Conservation (phyloP, 2,888 invertebrate genomes). For the Notodonta ziczac region DNA sequence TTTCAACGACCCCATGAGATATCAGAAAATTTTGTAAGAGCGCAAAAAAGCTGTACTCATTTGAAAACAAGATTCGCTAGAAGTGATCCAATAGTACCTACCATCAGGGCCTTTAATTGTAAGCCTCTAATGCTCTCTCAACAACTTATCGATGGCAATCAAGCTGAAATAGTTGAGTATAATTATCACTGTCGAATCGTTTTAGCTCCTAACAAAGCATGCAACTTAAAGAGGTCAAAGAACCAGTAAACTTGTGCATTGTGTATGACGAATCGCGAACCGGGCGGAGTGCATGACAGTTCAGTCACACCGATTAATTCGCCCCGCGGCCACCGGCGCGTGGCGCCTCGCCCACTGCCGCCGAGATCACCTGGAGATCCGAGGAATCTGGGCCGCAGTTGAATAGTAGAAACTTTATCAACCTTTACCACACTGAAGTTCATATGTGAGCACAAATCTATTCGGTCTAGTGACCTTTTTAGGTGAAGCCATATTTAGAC, state of each 20-base stretch:
- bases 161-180: constrained; percentile 18
- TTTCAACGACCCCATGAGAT: not conserved
- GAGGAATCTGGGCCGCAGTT: constrained; percentile 5
- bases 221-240: constrained; percentile 47
- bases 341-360: constrained; percentile 40
- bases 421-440: not conserved
- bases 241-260: constrained; percentile 47
- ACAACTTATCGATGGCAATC: not conserved
- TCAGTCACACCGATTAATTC: constrained; percentile 56
- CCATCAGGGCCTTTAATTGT: not conserved
- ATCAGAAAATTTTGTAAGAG: not conserved
- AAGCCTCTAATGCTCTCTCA: not conserved
- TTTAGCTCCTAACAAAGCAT: constrained; percentile 34
- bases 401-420: not conserved
- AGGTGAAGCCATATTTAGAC: too few species aligned
- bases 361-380: constrained; percentile 27
- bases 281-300: constrained; percentile 51
- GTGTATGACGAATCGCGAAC: constrained; percentile 53
- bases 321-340: constrained; percentile 37
- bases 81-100: not conserved
- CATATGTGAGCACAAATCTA: too few species aligned
- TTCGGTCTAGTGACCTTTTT: not conserved
- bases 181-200: constrained; percentile 34
- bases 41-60: too few species aligned
- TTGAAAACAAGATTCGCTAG: too few species aligned